Evolutionary conservation across 2,797 vertebrate genomes (phyloP), one percentile per base, ranked within the genome.

Genomic region (Pygocentrus nattereri): DNA sequence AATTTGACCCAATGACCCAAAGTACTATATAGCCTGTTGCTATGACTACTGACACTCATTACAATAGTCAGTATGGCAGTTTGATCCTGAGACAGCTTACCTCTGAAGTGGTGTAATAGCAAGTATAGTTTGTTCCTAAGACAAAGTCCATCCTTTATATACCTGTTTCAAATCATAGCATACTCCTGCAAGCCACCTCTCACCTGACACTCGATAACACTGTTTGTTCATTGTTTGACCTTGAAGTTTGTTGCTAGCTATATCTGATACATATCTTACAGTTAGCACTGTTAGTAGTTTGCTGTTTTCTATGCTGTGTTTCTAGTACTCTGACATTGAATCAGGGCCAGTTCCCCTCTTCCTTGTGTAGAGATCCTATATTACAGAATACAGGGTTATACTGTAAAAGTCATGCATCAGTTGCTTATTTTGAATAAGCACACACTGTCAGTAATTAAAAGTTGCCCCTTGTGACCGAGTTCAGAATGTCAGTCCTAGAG

Each of bases 111-210:
- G 10, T 8, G 6, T 30, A 10, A 12, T 7, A 38, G 30, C 30
- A 38, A 34, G 21, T 21, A 19, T 16, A 18, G 15, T 16, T 18
- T 61, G 27, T 4, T 18, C 13, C 23, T 44, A 44, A 10, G 8
- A 11, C 8, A 44, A 30, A 25, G 4, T 21, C 5, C 3, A 16
- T 34, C 62, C 31, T 41, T 41, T 67, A 64, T 67, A 41, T 67
- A 41, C 64, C 64, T n/a, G 61, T 13, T n/a, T 41, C 21, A 64
- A 59, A 25, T 59, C 56, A 25, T 19, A 71, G 71, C 68, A 30
- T 31, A 52, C 16, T 71, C 12, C 50, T 31, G 70, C 10, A 31
- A 18, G 8, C 3, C 70, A 27, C 13, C 19, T 71, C 15, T 71
- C 50, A 50, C 23, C 4, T 50, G 25, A 52, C 23, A 21, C 12